Percentiles rank a stretch among this genome's conserved stretches.
phyloP scores from a whole-genome alignment of 2,113 vertebrate species.

The Saguinus midas region DNA sequence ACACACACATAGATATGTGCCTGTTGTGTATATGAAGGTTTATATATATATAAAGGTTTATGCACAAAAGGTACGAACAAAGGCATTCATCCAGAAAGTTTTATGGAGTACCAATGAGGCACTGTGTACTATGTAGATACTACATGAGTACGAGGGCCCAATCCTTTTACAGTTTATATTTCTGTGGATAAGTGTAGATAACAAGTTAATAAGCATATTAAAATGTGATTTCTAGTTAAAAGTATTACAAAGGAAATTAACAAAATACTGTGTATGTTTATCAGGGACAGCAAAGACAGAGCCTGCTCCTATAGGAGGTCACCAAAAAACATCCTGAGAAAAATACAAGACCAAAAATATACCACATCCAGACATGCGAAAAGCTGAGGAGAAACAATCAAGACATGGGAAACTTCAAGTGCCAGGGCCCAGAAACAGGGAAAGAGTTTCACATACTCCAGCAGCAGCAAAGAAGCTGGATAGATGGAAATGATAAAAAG shows the following conservation, averaged over 20 bases:
- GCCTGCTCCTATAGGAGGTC: neutral
- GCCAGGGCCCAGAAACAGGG: neutral
- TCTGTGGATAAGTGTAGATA: neutral
- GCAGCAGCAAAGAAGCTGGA: constrained; percentile 8
- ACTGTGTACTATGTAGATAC: neutral
- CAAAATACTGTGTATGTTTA: neutral
- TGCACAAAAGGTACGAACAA: neutral
- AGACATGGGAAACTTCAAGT: neutral
- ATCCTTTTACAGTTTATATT: neutral
- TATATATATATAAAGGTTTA: neutral
- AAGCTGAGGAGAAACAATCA: neutral
- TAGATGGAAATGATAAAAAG: neutral
- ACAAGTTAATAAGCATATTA: neutral
- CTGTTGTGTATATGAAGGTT: no score
- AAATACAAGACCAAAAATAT: neutral
- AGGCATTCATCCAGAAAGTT: neutral
- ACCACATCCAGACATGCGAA: neutral
- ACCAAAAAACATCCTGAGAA: constrained; percentile 6
- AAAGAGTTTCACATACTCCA: neutral
- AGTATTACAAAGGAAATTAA: neutral
- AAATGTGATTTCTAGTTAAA: constrained; percentile 11
- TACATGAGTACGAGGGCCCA: neutral
- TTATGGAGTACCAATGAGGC: neutral
- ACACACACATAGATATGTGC: no score
- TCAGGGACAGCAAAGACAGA: neutral